phyloP scores from a whole-genome alignment of 2,797 vertebrate species.

The Alca torda region DNA sequence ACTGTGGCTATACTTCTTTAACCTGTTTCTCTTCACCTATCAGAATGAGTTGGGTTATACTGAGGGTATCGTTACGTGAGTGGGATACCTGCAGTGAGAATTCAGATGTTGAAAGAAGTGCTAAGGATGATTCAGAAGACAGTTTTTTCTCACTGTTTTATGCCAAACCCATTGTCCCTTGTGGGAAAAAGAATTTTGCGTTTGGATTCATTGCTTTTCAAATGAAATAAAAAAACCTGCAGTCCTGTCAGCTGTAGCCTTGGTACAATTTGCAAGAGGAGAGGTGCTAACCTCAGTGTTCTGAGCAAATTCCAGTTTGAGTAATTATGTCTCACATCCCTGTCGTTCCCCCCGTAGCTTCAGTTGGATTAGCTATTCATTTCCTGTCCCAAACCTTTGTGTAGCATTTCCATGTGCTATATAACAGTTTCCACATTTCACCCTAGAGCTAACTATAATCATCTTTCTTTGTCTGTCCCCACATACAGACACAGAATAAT shows the following conservation, averaged over 20 bases:
- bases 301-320: constrained; percentile 37
- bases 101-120: not conserved
- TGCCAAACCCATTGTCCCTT: not conserved
- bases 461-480: constrained; percentile 40
- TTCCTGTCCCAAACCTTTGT: constrained; percentile 40
- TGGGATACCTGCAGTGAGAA: not conserved
- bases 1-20: not conserved
- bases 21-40: not conserved
- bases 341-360: constrained; percentile 31
- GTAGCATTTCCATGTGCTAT: constrained; percentile 33
- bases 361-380: constrained; percentile 46
- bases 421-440: constrained; percentile 48
- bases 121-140: not conserved
- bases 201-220: not conserved
- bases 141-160: not conserved
- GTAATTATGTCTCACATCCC: constrained; percentile 20
- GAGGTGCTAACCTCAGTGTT: constrained; percentile 24
- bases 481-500: constrained; percentile 13
- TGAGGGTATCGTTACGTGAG: not conserved
- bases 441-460: constrained; percentile 33
- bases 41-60: not conserved
- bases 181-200: not conserved
- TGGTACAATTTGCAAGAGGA: not conserved
- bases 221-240: not conserved
- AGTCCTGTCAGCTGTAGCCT: not conserved